These are phyloP conservation scores for Erinaceus europaeus DNA, from an alignment of 2,113 vertebrate species.

Conservation along the genomic window DNA sequence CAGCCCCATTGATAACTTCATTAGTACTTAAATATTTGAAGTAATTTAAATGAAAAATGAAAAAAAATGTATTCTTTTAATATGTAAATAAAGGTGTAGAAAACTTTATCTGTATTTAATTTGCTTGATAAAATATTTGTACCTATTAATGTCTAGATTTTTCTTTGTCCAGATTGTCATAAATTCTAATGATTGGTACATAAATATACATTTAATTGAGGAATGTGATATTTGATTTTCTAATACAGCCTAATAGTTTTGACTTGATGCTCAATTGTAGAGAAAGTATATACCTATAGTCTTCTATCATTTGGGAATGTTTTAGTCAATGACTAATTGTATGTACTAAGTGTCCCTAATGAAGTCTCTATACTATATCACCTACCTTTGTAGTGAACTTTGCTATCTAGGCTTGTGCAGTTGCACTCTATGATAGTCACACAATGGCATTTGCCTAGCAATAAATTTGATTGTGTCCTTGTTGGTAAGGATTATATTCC, in stretches of 20 bases:
- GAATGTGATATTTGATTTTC: not conserved
- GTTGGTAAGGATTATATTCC: not conserved
- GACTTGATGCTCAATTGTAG: not conserved
- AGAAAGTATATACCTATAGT: not conserved
- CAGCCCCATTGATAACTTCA: too few species aligned
- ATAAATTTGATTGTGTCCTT: not conserved
- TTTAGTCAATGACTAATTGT: too few species aligned
- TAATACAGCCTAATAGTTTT: not conserved
- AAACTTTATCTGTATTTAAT: constrained; percentile 36
- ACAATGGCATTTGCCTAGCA: not conserved
- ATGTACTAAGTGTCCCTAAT: too few species aligned
- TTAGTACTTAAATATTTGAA: too few species aligned
- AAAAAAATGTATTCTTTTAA: not conserved
- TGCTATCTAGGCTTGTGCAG: too few species aligned
- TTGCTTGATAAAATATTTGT: not conserved
- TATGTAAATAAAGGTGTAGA: constrained; percentile 9
- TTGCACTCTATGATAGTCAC: not conserved
- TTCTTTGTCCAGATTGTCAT: not conserved
- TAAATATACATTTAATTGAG: constrained; percentile 21
- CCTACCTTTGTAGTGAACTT: too few species aligned
- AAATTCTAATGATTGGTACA: constrained; percentile 17
- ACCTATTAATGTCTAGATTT: constrained; percentile 10
- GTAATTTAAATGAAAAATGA: too few species aligned
- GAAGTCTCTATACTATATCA: too few species aligned
- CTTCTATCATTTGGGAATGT: too few species aligned